A percentile compares a stretch with the other conserved stretches of the same genome.
Evolutionary conservation across 1,140 invertebrate species (phyloP).

Genomic region (Megalonaias nervosa): DNA sequence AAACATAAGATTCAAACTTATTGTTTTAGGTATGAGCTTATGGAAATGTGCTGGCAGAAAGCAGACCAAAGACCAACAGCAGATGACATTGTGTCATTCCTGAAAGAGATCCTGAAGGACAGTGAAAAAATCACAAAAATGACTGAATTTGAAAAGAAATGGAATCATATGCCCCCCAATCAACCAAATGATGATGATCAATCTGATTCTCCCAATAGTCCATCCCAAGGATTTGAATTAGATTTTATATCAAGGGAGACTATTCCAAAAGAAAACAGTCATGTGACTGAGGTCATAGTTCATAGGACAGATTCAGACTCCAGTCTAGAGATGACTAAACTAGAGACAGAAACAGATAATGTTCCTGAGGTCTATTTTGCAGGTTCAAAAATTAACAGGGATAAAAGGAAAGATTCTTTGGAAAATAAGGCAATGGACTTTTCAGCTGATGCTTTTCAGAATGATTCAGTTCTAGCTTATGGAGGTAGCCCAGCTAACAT

Average conservation of each 20-base stretch:
- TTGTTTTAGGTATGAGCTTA: conserved; percentile 56
- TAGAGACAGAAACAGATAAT: no score
- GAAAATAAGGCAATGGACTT: not conserved
- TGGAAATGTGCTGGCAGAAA: conserved; percentile 59
- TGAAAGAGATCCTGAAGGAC: conserved; percentile 43
- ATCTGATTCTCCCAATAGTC: conserved; percentile 8
- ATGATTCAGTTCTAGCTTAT: conserved; percentile 26
- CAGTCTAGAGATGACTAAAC: no score
- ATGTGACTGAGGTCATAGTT: conserved; percentile 27
- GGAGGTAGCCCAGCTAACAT: conserved; percentile 7
- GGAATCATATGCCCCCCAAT: conserved; percentile 44
- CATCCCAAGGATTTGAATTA: conserved; percentile 14
- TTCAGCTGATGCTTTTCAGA: conserved; percentile 1
- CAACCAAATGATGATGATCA: conserved; percentile 24
- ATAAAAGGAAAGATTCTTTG: conserved; percentile 6
- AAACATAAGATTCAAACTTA: not conserved
- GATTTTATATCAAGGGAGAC: conserved; percentile 33
- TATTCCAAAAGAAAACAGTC: conserved; percentile 17
- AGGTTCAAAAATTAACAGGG: not conserved
- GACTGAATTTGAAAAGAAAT: conserved; percentile 55
- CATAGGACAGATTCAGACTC: conserved; percentile 13
- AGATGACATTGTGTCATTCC: conserved; percentile 45
- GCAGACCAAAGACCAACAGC: conserved; percentile 42
- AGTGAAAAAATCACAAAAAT: conserved; percentile 10
- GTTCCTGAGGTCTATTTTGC: no score